These are phyloP conservation scores for Lepidotrigona ventralis DNA, from an alignment of 1,140 invertebrate species.

Conservation along the genomic window DNA sequence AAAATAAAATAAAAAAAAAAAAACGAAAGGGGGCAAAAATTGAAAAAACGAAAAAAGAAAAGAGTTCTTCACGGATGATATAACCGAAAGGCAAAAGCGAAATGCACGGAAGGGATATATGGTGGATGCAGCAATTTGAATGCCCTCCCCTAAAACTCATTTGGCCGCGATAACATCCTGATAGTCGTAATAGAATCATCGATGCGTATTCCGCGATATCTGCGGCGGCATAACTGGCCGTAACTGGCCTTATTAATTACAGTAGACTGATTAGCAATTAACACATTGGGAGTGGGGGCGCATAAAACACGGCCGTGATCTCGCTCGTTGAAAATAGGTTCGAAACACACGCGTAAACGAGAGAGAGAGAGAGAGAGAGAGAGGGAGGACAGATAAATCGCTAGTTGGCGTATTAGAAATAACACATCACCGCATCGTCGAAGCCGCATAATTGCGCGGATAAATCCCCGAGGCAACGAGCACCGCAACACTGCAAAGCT, in stretches of 20 bases:
- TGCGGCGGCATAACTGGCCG: not conserved
- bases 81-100: not conserved
- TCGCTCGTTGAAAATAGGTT: not conserved
- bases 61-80: not conserved
- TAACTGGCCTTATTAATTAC: slow-evolving; percentile 57
- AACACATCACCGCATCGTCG: not conserved
- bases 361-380: too few species aligned
- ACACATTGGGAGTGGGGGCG: slow-evolving; percentile 17
- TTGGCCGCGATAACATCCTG: not conserved
- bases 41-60: too few species aligned
- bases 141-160: slow-evolving; percentile 10
- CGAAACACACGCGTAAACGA: not conserved
- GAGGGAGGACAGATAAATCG: not conserved
- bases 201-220: slow-evolving; percentile 35
- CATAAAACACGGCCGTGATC: slow-evolving; percentile 30
- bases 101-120: not conserved
- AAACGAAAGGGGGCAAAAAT: too few species aligned
- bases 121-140: not conserved
- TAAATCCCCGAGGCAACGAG: not conserved
- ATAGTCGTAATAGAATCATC: slow-evolving; percentile 51
- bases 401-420: not conserved
- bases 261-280: slow-evolving; percentile 63
- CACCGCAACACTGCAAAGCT: not conserved
- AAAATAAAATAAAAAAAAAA: too few species aligned
- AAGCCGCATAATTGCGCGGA: slow-evolving; percentile 13